Base-by-base conservation (phyloP, 2,888 invertebrate species). In the Pteria penguin region DNA sequence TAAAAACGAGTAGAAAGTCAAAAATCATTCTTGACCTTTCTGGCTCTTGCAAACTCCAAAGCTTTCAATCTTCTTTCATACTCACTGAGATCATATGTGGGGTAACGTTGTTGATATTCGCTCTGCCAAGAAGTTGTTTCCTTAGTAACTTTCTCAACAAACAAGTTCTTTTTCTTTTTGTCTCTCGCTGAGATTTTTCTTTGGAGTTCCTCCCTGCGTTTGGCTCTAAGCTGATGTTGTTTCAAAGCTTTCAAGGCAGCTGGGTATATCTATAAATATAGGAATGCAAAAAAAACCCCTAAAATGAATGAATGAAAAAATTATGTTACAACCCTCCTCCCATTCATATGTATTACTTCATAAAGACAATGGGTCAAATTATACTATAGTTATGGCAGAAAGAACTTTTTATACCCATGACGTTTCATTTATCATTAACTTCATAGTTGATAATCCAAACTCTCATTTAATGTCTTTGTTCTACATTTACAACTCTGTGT, bases 171-270 rank as follows among this genome's bases (percentile, higher is more conserved):
- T 63, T 76, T 79, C 26, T 81, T 76, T 72, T 82, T 83, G 61
- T 84, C 81, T 36, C 74, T 71, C n/a, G 75, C 79, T 24, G 78
- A 77, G 8, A 76, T 78, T 55, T 72, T 76, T 32, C 76, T 68
- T 63, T 77, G 78, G 65, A 72, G 74, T 60, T 83, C 79, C 63
- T 69, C 76, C 22, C 70, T 63, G 62, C 76, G 77, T 63, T 82
- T 82, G n/a, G 82, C 72, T 29, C 78, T 71, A 26, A 79, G 60
- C 27, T 78, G 72, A 27, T 81, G 82, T 69, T 81, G 70, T 62
- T 84, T 82, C 58, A 81, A 75, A 22, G 86, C 86, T 69, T 83
- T 77, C 32, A 86, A 32, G 4, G 87, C 87, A 69, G 85, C 83
- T 11, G 84, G 81, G 33, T 86, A 83, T 0, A 86, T 84, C 85